Percentiles rank a stretch among this genome's conserved stretches.
Evolutionary conservation across 92 coral and sea anemone species (phyloP).

Genomic region (Zoanthus solanderi): DNA sequence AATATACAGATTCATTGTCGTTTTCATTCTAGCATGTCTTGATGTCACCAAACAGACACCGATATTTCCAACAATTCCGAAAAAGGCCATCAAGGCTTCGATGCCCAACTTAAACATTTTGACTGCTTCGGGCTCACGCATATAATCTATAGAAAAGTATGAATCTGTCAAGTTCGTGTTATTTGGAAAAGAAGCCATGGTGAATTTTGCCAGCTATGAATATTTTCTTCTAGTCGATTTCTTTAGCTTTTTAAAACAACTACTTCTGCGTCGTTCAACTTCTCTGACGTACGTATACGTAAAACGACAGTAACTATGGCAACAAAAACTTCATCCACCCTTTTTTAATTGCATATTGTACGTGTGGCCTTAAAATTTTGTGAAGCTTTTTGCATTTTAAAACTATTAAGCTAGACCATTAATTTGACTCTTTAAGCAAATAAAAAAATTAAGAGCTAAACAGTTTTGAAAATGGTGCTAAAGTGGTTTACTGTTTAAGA

Average conservation of each 20-base stretch:
- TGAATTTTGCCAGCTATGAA: background rate
- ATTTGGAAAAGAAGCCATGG: constrained; percentile 6
- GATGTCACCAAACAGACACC: constrained; percentile 30
- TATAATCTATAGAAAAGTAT: background rate
- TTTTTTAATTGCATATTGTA: background rate
- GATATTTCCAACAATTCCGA: constrained; percentile 31
- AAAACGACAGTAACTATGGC: constrained; percentile 2
- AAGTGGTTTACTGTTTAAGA: too few relatives aligned
- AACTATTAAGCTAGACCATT: too few relatives aligned
- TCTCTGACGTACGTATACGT: background rate
- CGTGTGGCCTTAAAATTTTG: background rate
- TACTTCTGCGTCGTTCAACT: background rate
- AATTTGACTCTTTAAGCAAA: too few relatives aligned
- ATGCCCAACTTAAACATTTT: background rate
- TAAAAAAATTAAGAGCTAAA: too few relatives aligned
- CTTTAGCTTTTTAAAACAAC: background rate
- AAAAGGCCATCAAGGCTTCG: constrained; percentile 1
- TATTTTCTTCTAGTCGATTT: background rate
- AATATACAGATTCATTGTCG: constrained; percentile 32
- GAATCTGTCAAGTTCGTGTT: background rate
- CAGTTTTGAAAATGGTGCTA: too few relatives aligned
- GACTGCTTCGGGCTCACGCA: constrained; percentile 32
- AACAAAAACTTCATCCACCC: background rate
- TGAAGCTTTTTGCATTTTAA: too few relatives aligned
- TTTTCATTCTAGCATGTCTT: constrained; percentile 21